These are phyloP conservation scores for Microctenopoma steveboyesi DNA, from an alignment of 2,797 vertebrate species.

Conservation along the genomic window DNA sequence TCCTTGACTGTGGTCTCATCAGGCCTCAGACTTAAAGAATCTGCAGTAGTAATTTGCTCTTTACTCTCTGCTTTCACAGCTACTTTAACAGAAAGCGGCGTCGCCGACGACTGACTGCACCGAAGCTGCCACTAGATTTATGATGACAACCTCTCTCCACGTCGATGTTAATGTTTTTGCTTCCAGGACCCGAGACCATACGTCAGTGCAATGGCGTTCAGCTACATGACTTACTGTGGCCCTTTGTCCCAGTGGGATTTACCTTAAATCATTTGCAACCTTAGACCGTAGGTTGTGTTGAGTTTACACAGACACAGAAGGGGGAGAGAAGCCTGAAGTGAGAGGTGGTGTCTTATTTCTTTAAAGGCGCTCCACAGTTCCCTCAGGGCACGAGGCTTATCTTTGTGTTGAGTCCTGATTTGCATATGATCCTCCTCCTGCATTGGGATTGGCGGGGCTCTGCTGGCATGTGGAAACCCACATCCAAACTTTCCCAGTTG, in stretches of 20 bases:
- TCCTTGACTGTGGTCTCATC: background rate
- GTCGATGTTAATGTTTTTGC: conserved; percentile 47
- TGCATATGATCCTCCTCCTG: conserved; percentile 62
- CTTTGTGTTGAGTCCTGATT: conserved; percentile 56
- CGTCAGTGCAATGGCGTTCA: conserved; percentile 39
- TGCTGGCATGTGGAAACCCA: conserved; percentile 62
- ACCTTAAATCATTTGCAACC: conserved; percentile 2
- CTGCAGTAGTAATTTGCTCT: background rate
- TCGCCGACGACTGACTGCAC: conserved; percentile 12
- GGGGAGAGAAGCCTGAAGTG: conserved; percentile 24
- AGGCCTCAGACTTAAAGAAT: background rate
- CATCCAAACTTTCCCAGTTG: conserved; percentile 70
- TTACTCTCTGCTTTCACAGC: background rate
- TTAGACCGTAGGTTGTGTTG: conserved; percentile 42
- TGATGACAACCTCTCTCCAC: conserved; percentile 14
- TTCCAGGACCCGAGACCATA: conserved; percentile 39
- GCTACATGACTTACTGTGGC: conserved; percentile 32
- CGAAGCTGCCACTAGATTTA: conserved; percentile 28
- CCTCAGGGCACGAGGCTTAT: conserved; percentile 58
- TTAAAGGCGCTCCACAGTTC: conserved; percentile 69
- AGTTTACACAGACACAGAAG: conserved; percentile 43
- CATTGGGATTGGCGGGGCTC: conserved; percentile 64
- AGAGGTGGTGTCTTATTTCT: conserved; percentile 75
- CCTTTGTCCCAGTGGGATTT: conserved; percentile 35
- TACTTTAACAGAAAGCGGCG: background rate